phyloP scores from a whole-genome alignment of 2,113 vertebrate species.

The Psophia crepitans region DNA sequence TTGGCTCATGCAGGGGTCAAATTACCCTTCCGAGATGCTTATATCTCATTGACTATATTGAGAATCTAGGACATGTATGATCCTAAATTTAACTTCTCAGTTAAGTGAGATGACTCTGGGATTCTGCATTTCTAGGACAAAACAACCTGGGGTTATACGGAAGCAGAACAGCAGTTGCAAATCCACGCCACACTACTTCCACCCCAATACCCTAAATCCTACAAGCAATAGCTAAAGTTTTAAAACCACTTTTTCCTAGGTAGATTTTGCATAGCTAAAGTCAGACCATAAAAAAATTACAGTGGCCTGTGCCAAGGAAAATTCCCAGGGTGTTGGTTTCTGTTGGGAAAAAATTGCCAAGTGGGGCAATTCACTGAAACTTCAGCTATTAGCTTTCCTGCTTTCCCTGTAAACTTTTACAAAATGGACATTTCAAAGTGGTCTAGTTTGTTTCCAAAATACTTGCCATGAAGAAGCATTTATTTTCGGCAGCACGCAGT shows the following conservation, averaged over 20 bases:
- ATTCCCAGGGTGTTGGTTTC: neutral
- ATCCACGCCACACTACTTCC: neutral
- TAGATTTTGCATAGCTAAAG: neutral
- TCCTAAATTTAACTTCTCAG: conserved; percentile 50
- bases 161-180: neutral
- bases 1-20: neutral
- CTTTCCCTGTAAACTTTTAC: neutral
- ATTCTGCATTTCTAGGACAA: conserved; percentile 49
- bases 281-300: neutral
- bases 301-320: neutral
- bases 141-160: neutral
- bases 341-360: neutral
- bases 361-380: neutral
- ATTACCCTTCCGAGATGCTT: neutral
- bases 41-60: conserved; percentile 16
- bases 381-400: neutral
- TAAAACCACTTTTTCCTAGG: neutral
- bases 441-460: neutral
- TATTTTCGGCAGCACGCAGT: neutral
- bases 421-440: neutral
- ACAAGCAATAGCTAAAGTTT: neutral
- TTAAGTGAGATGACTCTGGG: neutral
- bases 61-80: conserved; percentile 35
- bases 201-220: neutral
- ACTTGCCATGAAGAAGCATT: neutral